Evolutionary conservation across 2,797 vertebrate species (phyloP).

Genomic region (Trematomus bernacchii): DNA sequence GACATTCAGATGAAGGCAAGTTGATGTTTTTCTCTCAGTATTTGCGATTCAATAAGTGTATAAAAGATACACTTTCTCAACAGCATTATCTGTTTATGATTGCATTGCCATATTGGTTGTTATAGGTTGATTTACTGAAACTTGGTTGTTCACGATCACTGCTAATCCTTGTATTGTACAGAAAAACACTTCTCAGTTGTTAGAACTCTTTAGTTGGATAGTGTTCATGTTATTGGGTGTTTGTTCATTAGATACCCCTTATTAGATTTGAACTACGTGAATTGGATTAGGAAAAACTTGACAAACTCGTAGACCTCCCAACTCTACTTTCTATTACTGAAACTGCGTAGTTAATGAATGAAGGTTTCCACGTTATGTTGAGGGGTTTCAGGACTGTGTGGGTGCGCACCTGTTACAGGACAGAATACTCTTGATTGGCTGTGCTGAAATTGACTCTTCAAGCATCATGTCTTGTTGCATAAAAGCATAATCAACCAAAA

Average conservation of each 20-base stretch:
- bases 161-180: not conserved
- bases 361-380: no score
- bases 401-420: not conserved
- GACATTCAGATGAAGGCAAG: constrained; percentile 85
- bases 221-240: not conserved
- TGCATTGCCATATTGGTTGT: not conserved
- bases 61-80: not conserved
- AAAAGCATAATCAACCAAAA: not conserved
- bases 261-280: not conserved
- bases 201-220: no score
- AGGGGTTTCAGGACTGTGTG: no score
- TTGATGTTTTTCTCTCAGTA: not conserved
- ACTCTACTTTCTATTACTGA: no score
- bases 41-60: not conserved
- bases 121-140: not conserved
- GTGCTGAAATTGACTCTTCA: not conserved
- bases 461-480: not conserved
- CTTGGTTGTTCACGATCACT: not conserved
- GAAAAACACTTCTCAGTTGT: no score
- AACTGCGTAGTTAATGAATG: no score
- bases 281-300: not conserved
- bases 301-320: not conserved
- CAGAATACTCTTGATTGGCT: constrained; percentile 2
- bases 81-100: not conserved
- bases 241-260: not conserved